Percentiles rank a stretch among this genome's conserved stretches.
Evolutionary conservation across 2,113 vertebrate species (phyloP).

Genomic region (Epinephelus cyanopodus): DNA sequence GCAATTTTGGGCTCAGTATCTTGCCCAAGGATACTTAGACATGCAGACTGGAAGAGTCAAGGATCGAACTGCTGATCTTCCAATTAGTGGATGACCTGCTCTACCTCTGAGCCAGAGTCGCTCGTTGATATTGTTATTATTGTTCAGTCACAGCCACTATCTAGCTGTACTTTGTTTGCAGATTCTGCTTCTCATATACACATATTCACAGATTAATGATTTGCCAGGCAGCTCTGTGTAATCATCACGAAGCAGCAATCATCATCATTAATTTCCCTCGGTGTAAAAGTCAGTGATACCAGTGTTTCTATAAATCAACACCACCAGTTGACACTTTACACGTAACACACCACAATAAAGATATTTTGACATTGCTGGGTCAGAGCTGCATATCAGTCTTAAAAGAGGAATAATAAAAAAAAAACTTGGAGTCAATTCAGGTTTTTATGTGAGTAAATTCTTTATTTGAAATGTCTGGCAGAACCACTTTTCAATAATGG

Average conservation of each 20-base stretch:
- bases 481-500: not conserved
- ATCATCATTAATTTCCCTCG: not conserved
- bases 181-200: not conserved
- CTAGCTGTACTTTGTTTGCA: not conserved
- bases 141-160: not conserved
- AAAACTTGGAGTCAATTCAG: not conserved
- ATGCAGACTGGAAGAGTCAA: too few species aligned
- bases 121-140: not conserved
- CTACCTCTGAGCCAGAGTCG: too few species aligned
- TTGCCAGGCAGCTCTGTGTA: not conserved
- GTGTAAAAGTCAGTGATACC: not conserved
- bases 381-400: not conserved
- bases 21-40: too few species aligned
- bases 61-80: too few species aligned
- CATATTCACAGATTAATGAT: not conserved
- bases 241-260: not conserved
- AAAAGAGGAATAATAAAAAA: too few species aligned
- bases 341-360: not conserved
- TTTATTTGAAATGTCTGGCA: too few species aligned
- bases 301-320: not conserved
- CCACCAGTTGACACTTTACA: not conserved
- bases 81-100: too few species aligned
- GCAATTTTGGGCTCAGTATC: too few species aligned
- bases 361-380: not conserved
- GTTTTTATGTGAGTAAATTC: not conserved